A percentile compares a stretch with the other conserved stretches of the same genome.
phyloP scores from a whole-genome alignment of 2,888 invertebrate genomes.

The Leptinotarsa juncta region DNA sequence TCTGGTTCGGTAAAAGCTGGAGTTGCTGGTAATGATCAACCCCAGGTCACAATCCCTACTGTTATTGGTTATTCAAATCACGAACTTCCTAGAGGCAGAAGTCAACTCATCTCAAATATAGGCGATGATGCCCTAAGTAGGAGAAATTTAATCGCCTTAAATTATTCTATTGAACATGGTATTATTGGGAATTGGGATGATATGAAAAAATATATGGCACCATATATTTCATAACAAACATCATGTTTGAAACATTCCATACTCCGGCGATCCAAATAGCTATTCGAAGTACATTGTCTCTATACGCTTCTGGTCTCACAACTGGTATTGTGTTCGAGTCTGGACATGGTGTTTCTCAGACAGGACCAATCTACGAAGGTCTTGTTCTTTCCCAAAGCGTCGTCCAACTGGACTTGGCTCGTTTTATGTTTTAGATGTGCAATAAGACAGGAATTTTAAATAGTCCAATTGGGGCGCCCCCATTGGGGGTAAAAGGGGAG shows the following conservation, averaged over 20 bases:
- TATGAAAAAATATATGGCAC: constrained; percentile 96
- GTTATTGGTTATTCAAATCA: constrained; percentile 91
- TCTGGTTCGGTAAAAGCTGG: constrained; percentile 75
- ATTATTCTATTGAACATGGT: constrained; percentile 95
- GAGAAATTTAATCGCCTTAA: constrained; percentile 86
- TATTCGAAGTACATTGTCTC: constrained; percentile 92
- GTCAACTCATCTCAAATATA: constrained; percentile 93
- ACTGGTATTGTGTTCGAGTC: constrained; percentile 93
- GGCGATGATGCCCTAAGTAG: constrained; percentile 82
- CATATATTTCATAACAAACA: constrained; percentile 96
- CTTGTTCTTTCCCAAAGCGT: constrained; percentile 96
- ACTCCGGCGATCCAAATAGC: constrained; percentile 93
- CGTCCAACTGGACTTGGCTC: constrained; percentile 91
- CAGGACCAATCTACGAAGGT: constrained; percentile 95
- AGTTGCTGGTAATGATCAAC: constrained; percentile 91
- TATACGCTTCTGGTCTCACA: constrained; percentile 94
- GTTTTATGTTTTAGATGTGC: too few relatives aligned
- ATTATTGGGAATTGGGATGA: constrained; percentile 97
- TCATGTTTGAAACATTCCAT: constrained; percentile 93
- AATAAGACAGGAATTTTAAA: too few relatives aligned
- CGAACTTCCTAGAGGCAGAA: constrained; percentile 91
- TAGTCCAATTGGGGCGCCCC: too few relatives aligned
- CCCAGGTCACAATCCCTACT: constrained; percentile 89
- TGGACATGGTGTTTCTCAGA: constrained; percentile 93
- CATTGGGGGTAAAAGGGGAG: too few relatives aligned